Conservation (phyloP, 2,113 vertebrate genomes). For the Furnarius figulus region DNA sequence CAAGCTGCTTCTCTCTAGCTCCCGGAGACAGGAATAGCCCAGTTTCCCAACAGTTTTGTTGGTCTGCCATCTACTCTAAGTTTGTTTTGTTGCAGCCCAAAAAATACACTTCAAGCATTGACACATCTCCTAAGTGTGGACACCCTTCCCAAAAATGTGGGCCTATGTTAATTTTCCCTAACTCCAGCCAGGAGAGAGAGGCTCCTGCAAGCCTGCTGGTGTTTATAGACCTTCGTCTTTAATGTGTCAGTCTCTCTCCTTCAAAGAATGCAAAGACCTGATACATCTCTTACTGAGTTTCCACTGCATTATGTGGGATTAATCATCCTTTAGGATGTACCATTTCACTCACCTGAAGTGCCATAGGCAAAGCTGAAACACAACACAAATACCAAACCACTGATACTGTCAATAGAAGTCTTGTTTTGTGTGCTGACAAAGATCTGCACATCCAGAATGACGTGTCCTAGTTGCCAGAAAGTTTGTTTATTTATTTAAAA, state of each 20-base stretch:
- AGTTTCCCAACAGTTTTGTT: background rate
- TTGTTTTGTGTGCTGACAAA: background rate
- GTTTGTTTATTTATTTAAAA: background rate
- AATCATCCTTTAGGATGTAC: background rate
- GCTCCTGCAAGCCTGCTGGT: background rate
- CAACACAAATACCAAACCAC: background rate
- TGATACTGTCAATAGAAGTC: background rate
- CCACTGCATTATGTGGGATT: background rate
- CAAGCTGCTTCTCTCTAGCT: background rate
- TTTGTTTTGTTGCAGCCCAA: constrained; percentile 40
- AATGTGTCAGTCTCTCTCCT: background rate
- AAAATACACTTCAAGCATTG: constrained; percentile 36
- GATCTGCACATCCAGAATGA: background rate
- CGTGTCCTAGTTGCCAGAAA: background rate
- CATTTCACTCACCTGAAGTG: background rate
- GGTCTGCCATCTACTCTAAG: constrained; percentile 11
- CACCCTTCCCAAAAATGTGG: constrained; percentile 23
- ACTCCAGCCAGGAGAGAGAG: background rate
- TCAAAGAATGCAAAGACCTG: background rate
- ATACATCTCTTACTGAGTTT: background rate
- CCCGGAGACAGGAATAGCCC: constrained; percentile 20
- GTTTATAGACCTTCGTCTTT: background rate
- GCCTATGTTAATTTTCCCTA: background rate
- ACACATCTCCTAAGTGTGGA: background rate
- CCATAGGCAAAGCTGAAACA: background rate